Conservation (phyloP, 2,113 vertebrate genomes). For the Electrona antarctica region DNA sequence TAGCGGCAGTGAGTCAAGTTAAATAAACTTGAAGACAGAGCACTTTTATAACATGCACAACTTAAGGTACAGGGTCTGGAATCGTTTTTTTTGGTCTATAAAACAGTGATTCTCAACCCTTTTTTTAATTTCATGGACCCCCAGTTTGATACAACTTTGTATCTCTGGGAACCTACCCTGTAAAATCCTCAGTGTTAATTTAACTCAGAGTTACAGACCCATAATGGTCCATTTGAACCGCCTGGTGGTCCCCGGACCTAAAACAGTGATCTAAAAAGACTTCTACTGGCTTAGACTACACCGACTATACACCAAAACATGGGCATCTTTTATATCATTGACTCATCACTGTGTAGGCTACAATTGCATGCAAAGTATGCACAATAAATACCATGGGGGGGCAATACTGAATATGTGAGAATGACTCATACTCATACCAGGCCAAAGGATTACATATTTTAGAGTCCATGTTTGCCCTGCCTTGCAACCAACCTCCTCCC, state of each 20-base stretch:
- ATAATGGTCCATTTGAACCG: too few relatives aligned
- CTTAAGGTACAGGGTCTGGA: slow-evolving; percentile 29
- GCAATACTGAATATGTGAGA: slow-evolving; percentile 42
- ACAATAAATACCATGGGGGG: slow-evolving; percentile 32
- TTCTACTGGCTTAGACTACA: too few relatives aligned
- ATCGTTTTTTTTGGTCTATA: slow-evolving; percentile 7
- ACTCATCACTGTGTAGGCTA: slow-evolving; percentile 4
- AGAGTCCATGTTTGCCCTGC: slow-evolving; percentile 39
- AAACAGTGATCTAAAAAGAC: too few relatives aligned
- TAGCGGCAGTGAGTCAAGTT: neutral
- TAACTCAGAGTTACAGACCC: too few relatives aligned
- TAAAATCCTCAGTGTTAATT: too few relatives aligned
- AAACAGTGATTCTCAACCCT: neutral
- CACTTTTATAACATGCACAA: slow-evolving; percentile 17
- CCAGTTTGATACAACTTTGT: too few relatives aligned
- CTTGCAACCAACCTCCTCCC: slow-evolving; percentile 15
- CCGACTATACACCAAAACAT: neutral
- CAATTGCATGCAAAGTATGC: slow-evolving; percentile 18
- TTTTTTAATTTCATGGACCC: too few relatives aligned
- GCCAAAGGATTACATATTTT: slow-evolving; percentile 39
- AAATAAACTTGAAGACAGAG: neutral
- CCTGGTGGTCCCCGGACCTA: too few relatives aligned
- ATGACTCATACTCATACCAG: slow-evolving; percentile 47
- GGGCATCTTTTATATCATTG: slow-evolving; percentile 2
- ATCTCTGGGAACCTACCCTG: too few relatives aligned